Evolutionary conservation across 1,140 invertebrate genomes (phyloP), one percentile per base, ranked within the genome.

Genomic region (Dolichoris vasculosae): DNA sequence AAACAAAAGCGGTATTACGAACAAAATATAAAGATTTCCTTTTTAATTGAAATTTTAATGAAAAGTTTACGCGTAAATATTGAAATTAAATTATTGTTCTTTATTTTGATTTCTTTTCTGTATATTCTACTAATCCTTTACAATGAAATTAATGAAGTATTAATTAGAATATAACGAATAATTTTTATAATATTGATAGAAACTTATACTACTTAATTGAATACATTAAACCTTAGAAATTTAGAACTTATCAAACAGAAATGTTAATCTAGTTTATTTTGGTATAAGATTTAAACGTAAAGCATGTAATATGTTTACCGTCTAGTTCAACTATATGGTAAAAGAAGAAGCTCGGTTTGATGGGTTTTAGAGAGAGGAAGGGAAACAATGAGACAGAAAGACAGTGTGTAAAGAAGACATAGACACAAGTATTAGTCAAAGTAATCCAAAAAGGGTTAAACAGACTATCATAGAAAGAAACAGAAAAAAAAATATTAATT

Each of bases 401-500:
- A 2, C 20, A 63, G 32, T 9, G 32, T 17, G 75, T 40, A 76
- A 23, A n/a, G 46, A 51, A 43, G 40, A 51, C 20, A 78, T 17
- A 35, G 23, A 17, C 7, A 78, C 11, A 51, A 55, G 46, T 77
- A 55, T 55, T 46, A 46, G 26, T n/a, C 64, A 30, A 40, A 43
- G 32, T 15, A 51, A 40, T n/a, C 23, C n/a, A 48, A 15, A 64
- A 85, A 73, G 48, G 11, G 48, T 38, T 73, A 80, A 82, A 13
- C 26, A 38, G 51, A 75, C 32, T 59, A 80, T 69, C n/a, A 38
- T 43, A 17, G 48, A 30, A 51, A 67, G 38, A 71, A 55, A 46
- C 9, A 13, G 59, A 83, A 64, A n/a, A 59, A 30, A 75, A 82
- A 35, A 81, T 20, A n/a, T 55, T 73, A 87, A 87, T 67, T 84